These are phyloP conservation scores for Sakesphorus luctuosus DNA, from an alignment of 2,113 vertebrate species.

Conservation along the genomic window DNA sequence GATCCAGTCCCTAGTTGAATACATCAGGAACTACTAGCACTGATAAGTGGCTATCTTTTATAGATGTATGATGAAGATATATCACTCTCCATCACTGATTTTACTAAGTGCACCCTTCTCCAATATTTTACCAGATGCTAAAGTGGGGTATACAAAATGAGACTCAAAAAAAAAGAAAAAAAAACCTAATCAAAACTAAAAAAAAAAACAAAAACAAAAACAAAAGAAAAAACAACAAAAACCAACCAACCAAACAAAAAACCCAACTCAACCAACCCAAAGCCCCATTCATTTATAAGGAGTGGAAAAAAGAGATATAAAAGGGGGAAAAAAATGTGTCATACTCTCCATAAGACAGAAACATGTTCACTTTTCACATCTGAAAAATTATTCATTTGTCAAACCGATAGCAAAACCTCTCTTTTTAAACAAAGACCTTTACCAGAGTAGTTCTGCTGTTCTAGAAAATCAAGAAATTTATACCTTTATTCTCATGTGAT, in stretches of 20 bases:
- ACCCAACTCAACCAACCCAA: not conserved
- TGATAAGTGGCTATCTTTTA: not conserved
- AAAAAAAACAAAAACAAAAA: fast-evolving
- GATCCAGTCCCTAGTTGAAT: not conserved
- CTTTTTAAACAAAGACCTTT: not conserved
- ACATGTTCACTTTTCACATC: not conserved
- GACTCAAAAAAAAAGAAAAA: not conserved
- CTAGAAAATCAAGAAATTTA: not conserved
- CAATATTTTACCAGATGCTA: not conserved
- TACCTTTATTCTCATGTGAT: not conserved
- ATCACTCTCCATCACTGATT: not conserved
- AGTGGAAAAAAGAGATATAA: not conserved
- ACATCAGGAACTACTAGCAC: not conserved
- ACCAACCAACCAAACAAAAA: not conserved
- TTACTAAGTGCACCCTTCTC: not conserved
- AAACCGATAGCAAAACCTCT: not conserved
- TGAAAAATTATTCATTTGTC: not conserved
- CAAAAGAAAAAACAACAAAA: not conserved
- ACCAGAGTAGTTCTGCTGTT: not conserved
- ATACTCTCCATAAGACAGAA: not conserved
- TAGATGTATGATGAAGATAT: not conserved
- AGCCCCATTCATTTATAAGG: not conserved
- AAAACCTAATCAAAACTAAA: not conserved
- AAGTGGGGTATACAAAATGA: not conserved
- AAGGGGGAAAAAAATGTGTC: not conserved